Evolutionary conservation across 2,888 invertebrate species (phyloP).

Genomic region (Scaptomyza reducta): DNA sequence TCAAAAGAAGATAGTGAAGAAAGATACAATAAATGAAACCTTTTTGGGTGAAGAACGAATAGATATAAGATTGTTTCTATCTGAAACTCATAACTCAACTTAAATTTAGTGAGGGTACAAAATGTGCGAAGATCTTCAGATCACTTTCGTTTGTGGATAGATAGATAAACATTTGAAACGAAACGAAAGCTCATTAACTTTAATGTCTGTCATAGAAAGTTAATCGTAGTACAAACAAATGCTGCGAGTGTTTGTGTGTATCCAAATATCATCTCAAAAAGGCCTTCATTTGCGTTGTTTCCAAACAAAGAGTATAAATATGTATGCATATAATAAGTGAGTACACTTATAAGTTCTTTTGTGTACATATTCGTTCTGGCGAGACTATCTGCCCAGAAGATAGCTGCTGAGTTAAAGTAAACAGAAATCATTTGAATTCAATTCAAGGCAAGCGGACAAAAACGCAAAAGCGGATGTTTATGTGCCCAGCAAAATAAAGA

Average conservation of each 20-base stretch:
- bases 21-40: conserved; percentile 1
- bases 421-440: conserved; percentile 70
- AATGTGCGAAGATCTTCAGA: conserved; percentile 9
- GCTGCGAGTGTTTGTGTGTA: conserved; percentile 11
- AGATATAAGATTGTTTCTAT: not conserved
- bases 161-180: conserved; percentile 54
- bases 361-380: conserved; percentile 5
- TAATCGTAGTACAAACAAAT: conserved; percentile 19
- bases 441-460: conserved; percentile 19
- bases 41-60: not conserved
- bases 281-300: conserved; percentile 63
- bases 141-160: conserved; percentile 26
- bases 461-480: conserved; percentile 64
- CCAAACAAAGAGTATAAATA: conserved; percentile 54
- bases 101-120: conserved; percentile 13
- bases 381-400: conserved; percentile 21
- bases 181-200: conserved; percentile 69
- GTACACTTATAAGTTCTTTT: conserved; percentile 10
- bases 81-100: conserved; percentile 17
- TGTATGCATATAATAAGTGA: conserved; percentile 25
- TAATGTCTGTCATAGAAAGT: conserved; percentile 50
- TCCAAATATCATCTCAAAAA: conserved; percentile 39
- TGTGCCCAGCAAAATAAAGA: not conserved
- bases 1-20: not conserved
- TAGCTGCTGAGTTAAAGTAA: conserved; percentile 43